Percentiles rank a stretch among this genome's conserved stretches.
phyloP scores from a whole-genome alignment of 2,797 vertebrate genomes.

The Tarsius wallacei region DNA sequence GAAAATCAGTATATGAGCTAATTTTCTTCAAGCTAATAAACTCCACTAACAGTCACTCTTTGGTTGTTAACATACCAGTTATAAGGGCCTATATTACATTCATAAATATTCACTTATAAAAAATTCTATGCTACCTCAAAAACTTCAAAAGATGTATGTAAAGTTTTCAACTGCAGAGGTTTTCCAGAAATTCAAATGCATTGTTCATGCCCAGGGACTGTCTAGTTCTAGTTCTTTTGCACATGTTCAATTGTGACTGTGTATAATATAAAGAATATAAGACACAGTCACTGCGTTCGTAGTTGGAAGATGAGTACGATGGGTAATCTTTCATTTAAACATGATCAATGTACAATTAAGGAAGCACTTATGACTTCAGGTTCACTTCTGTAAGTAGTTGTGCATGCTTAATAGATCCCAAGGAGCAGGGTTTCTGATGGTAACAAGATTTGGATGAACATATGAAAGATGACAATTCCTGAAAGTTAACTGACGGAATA shows the following conservation, averaged over 20 bases:
- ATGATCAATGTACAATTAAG: neutral
- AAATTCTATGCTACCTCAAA: conserved; percentile 48
- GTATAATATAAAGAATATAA: neutral
- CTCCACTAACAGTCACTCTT: conserved; percentile 8
- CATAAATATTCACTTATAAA: conserved; percentile 42
- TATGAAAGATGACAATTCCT: conserved; percentile 14
- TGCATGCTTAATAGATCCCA: neutral
- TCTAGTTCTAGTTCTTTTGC: neutral
- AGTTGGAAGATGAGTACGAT: conserved; percentile 13
- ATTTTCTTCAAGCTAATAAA: conserved; percentile 43
- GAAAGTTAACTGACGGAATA: conserved; percentile 49
- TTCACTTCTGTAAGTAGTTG: conserved; percentile 36
- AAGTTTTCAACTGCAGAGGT: neutral
- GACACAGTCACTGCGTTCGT: neutral
- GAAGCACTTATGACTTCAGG: neutral
- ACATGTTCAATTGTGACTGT: neutral
- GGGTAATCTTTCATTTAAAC: conserved; percentile 58
- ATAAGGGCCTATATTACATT: neutral
- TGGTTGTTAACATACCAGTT: conserved; percentile 37
- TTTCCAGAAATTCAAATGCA: conserved; percentile 15
- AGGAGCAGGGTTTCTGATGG: neutral
- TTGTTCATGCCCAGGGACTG: neutral
- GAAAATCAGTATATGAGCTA: conserved; percentile 30
- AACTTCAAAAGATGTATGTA: conserved; percentile 24
- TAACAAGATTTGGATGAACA: neutral